These are phyloP conservation scores for Chlorodrepanis virens DNA, from an alignment of 2,113 vertebrate species.

Conservation along the genomic window DNA sequence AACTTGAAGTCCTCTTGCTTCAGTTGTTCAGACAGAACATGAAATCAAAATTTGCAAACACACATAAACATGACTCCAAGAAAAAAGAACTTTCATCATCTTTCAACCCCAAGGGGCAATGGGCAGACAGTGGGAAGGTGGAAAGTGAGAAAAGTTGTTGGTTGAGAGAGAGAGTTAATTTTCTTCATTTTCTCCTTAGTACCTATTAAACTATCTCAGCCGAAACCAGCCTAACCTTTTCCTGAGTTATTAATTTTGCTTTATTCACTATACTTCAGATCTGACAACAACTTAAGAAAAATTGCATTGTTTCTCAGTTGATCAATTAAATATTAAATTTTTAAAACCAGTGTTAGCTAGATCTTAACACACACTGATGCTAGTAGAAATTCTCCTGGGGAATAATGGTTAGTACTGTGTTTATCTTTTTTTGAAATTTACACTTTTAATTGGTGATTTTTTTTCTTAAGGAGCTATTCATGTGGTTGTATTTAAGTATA, in stretches of 20 bases:
- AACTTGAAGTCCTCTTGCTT: background rate
- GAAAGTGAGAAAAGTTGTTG: background rate
- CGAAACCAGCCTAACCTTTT: background rate
- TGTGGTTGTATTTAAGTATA: background rate
- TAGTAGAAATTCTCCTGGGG: background rate
- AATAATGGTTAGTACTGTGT: background rate
- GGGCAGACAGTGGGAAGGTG: background rate
- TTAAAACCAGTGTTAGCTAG: background rate
- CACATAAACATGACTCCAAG: background rate
- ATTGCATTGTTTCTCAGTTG: background rate
- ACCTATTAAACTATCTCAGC: background rate
- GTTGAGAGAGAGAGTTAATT: background rate
- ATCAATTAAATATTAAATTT: background rate
- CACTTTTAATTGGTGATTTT: background rate
- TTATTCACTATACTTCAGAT: background rate
- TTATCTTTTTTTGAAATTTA: background rate
- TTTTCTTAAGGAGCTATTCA: background rate
- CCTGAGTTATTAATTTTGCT: background rate
- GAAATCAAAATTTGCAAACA: background rate
- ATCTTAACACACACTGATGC: background rate
- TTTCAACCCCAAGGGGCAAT: background rate
- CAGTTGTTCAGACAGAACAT: background rate
- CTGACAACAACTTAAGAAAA: background rate
- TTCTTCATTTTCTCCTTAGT: background rate
- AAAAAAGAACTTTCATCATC: background rate